Evolutionary conservation across 1,140 invertebrate species (phyloP).

Genomic region (Kradibia gibbosae): DNA sequence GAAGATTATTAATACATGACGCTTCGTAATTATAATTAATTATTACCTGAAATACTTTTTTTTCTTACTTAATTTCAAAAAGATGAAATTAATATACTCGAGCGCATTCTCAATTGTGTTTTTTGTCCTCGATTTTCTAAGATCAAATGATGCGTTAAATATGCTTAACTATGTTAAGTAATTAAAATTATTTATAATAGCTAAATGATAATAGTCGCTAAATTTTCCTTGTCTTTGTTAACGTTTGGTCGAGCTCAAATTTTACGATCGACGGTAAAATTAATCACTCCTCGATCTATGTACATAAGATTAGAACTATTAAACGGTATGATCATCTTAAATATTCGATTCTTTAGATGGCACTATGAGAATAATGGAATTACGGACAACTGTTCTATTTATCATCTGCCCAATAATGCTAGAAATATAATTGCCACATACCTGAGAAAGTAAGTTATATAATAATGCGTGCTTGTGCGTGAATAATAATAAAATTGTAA

Average conservation of each 20-base stretch:
- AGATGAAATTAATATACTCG: background rate
- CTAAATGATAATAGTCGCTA: background rate
- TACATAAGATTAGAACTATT: background rate
- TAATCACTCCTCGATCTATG: background rate
- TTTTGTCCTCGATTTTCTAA: background rate
- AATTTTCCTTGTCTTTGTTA: background rate
- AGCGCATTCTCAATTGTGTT: background rate
- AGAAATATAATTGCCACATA: constrained; percentile 40
- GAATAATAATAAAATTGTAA: too few relatives aligned
- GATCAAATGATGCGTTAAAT: background rate
- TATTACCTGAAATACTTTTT: too few relatives aligned
- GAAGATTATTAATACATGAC: too few relatives aligned
- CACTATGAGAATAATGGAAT: constrained; percentile 14
- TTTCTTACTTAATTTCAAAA: too few relatives aligned
- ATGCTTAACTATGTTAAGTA: background rate
- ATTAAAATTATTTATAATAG: background rate
- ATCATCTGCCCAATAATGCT: background rate
- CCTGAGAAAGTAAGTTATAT: constrained; percentile 38
- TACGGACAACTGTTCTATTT: constrained; percentile 36
- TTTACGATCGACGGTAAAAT: background rate
- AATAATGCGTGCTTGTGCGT: constrained; percentile 33
- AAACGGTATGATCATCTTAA: background rate
- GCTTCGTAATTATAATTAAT: too few relatives aligned
- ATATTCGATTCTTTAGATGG: constrained; percentile 9
- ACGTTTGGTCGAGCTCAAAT: background rate